A percentile compares a stretch with the other conserved stretches of the same genome.
These are phyloP conservation scores for Aplocera efformata DNA, from an alignment of 2,888 invertebrate genomes.

Conservation along the genomic window DNA sequence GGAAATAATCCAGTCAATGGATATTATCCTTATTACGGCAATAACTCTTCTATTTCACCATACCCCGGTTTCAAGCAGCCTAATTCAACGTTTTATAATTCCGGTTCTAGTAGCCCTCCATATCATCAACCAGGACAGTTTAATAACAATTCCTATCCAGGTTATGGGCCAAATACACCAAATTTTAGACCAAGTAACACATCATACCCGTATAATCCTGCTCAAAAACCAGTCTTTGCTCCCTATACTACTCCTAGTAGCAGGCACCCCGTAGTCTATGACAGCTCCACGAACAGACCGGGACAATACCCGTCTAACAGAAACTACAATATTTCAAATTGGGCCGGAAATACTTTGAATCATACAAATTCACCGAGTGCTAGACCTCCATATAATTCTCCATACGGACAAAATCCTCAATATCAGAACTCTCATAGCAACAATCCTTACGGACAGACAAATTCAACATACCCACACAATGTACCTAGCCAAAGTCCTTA, in stretches of 20 bases:
- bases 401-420: constrained; percentile 17
- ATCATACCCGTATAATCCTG: constrained; percentile 15
- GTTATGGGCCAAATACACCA: constrained; percentile 11
- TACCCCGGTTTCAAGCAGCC: constrained; percentile 14
- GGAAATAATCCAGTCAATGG: constrained; percentile 6
- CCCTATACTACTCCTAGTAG: constrained; percentile 15
- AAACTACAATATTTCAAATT: constrained; percentile 9
- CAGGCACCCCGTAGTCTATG: constrained; percentile 15
- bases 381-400: constrained; percentile 17
- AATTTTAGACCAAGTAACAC: constrained; percentile 7
- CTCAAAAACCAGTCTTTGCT: constrained; percentile 26
- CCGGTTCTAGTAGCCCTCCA: constrained; percentile 11
- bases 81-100: constrained; percentile 14
- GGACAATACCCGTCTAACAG: constrained; percentile 13
- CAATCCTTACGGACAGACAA: constrained; percentile 23
- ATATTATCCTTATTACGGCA: constrained; percentile 6
- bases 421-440: constrained; percentile 16
- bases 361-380: constrained; percentile 17
- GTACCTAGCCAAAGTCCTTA: constrained; percentile 10
- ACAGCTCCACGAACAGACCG: constrained; percentile 12
- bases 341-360: constrained; percentile 13
- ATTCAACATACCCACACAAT: constrained; percentile 15
- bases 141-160: constrained; percentile 17
- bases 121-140: constrained; percentile 14
- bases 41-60: constrained; percentile 1